Percentiles rank a stretch among this genome's conserved stretches.
These are phyloP conservation scores for Syrphus vitripennis DNA, from an alignment of 2,888 invertebrate genomes.

Conservation along the genomic window DNA sequence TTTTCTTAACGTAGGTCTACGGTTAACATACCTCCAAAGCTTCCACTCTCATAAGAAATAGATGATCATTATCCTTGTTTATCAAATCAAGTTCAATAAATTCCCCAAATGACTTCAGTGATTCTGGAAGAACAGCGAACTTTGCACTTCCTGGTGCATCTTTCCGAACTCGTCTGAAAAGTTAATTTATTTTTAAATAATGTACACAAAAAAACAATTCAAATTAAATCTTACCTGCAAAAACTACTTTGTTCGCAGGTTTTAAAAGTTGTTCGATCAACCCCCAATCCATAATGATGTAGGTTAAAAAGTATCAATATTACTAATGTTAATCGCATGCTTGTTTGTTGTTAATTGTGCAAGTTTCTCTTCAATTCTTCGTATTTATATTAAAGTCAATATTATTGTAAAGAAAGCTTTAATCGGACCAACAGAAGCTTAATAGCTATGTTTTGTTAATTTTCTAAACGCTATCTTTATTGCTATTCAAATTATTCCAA, in stretches of 20 bases:
- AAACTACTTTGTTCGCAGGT: conserved; percentile 98
- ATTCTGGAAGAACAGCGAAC: conserved; percentile 87
- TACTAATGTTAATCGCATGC: conserved; percentile 76
- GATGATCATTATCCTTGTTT: conserved; percentile 83
- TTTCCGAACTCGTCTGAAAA: conserved; percentile 86
- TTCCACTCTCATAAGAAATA: conserved; percentile 79
- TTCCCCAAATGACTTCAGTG: conserved; percentile 86
- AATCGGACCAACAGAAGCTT: not conserved
- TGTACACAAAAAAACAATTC: not conserved
- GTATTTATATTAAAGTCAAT: conserved; percentile 3
- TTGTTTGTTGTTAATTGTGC: conserved; percentile 22
- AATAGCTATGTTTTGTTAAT: not conserved
- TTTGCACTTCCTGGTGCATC: conserved; percentile 88
- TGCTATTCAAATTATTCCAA: not conserved
- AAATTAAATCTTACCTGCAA: conserved; percentile 86
- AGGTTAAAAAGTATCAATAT: conserved; percentile 76
- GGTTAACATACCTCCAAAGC: conserved; percentile 76
- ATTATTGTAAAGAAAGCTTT: not conserved
- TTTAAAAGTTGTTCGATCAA: conserved; percentile 95
- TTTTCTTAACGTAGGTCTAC: no score
- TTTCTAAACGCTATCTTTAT: not conserved
- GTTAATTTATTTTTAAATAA: not conserved
- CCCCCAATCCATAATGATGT: conserved; percentile 81
- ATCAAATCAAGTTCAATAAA: conserved; percentile 87
- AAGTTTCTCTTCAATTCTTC: not conserved